Percentiles rank a stretch among this genome's conserved stretches.
Conservation (phyloP, 2,888 invertebrate genomes). For the Petrophora chlorosata region DNA sequence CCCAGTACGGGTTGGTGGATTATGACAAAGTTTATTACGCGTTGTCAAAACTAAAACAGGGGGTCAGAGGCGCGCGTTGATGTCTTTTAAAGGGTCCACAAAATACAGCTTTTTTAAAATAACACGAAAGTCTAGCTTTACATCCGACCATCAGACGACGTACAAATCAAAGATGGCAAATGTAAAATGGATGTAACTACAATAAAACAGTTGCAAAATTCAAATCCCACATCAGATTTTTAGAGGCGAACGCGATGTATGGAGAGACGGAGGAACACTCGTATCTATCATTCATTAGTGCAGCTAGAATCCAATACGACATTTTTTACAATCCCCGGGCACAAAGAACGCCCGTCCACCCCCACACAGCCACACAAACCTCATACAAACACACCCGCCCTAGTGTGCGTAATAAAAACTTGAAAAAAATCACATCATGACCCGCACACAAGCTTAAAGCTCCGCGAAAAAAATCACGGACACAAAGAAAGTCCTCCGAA, state of each 20-base stretch:
- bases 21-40: no score
- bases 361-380: constrained; percentile 58
- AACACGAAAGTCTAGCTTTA: constrained; percentile 6
- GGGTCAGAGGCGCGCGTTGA: constrained; percentile 19
- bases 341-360: constrained; percentile 78
- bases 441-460: constrained; percentile 67
- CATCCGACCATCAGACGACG: constrained; percentile 11
- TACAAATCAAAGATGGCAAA: constrained; percentile 45
- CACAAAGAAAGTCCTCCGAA: constrained; percentile 83
- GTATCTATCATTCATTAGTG: constrained; percentile 83
- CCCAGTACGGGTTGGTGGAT: no score
- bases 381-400: constrained; percentile 54
- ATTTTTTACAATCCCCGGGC: constrained; percentile 82
- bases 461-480: constrained; percentile 82
- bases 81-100: constrained; percentile 24
- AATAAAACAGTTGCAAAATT: constrained; percentile 49
- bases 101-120: background rate
- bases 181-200: constrained; percentile 31
- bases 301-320: constrained; percentile 83
- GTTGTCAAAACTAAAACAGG: background rate
- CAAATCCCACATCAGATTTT: constrained; percentile 71
- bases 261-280: constrained; percentile 58
- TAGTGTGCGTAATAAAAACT: constrained; percentile 73
- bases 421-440: constrained; percentile 80
- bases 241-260: constrained; percentile 58